A percentile compares a stretch with the other conserved stretches of the same genome.
phyloP scores from a whole-genome alignment of 2,797 vertebrate genomes.

The Aeoliscus strigatus region DNA sequence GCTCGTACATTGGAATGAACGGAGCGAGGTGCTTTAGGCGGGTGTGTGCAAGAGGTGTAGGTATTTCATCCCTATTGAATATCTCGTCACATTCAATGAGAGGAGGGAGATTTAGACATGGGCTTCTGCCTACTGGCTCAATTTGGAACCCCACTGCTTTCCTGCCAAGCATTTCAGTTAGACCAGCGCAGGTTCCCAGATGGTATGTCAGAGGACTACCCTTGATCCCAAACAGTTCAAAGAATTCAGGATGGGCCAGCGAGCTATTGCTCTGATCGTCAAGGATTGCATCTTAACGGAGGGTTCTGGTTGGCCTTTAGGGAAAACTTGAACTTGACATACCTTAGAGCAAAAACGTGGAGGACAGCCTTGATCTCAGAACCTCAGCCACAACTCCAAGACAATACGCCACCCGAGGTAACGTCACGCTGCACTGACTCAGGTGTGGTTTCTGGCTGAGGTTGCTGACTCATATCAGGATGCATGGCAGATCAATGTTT shows the following conservation, averaged over 20 bases:
- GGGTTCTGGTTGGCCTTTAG: no score
- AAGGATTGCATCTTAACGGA: no score
- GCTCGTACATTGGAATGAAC: conserved; percentile 24
- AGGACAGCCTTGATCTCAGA: no score
- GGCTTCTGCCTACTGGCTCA: neutral
- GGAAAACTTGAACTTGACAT: no score
- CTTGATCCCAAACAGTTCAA: neutral
- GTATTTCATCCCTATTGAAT: conserved; percentile 7
- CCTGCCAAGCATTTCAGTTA: neutral
- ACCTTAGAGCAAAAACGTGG: neutral
- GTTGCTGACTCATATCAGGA: no score
- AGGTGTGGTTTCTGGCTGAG: no score
- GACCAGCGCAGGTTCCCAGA: neutral
- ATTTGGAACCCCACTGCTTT: neutral
- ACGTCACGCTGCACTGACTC: no score
- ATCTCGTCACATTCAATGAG: conserved; percentile 2
- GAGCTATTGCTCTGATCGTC: no score
- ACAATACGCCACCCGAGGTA: no score
- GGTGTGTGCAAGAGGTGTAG: conserved; percentile 20
- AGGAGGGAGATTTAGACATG: neutral
- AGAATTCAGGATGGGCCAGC: no score
- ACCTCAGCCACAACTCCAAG: no score
- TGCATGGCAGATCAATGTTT: no score
- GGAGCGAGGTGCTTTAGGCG: neutral
- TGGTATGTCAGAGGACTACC: neutral